Evolutionary conservation across 2,797 vertebrate species (phyloP).

Genomic region (Zonotrichia albicollis): DNA sequence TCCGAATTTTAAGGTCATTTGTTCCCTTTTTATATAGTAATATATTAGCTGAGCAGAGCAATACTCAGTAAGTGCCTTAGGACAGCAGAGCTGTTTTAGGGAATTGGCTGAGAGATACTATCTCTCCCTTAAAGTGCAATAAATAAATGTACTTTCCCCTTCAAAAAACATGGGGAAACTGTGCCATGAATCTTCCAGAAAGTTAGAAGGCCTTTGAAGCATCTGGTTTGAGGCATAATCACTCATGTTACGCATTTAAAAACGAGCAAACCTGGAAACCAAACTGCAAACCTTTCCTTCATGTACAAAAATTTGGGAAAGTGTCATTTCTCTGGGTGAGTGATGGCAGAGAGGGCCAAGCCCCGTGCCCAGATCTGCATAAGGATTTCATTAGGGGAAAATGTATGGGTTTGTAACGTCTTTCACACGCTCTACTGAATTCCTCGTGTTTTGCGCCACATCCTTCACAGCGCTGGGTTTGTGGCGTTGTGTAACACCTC

Average conservation of each 20-base stretch:
- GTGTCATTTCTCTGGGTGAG: neutral
- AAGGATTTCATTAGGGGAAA: neutral
- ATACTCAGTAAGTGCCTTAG: neutral
- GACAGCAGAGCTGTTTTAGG: slow-evolving; percentile 17
- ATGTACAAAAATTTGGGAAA: neutral
- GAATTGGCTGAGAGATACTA: slow-evolving; percentile 25
- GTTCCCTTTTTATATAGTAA: slow-evolving; percentile 14
- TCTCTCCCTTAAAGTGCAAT: slow-evolving; percentile 20
- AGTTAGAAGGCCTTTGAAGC: neutral
- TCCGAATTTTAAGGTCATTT: slow-evolving; percentile 47
- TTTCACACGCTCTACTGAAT: neutral
- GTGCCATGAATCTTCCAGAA: slow-evolving; percentile 24
- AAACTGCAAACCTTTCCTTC: neutral
- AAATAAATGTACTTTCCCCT: slow-evolving; percentile 35
- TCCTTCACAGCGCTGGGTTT: neutral
- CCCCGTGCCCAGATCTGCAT: neutral
- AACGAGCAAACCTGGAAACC: neutral
- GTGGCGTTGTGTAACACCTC: neutral
- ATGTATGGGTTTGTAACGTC: neutral
- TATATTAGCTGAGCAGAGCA: slow-evolving; percentile 13
- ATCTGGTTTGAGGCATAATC: neutral
- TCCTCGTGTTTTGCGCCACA: neutral
- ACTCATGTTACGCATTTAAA: slow-evolving; percentile 19
- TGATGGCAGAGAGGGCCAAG: neutral
- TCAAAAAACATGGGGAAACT: neutral